Evolutionary conservation across 2,797 vertebrate species (phyloP).

Genomic region (Podarcis siculus): DNA sequence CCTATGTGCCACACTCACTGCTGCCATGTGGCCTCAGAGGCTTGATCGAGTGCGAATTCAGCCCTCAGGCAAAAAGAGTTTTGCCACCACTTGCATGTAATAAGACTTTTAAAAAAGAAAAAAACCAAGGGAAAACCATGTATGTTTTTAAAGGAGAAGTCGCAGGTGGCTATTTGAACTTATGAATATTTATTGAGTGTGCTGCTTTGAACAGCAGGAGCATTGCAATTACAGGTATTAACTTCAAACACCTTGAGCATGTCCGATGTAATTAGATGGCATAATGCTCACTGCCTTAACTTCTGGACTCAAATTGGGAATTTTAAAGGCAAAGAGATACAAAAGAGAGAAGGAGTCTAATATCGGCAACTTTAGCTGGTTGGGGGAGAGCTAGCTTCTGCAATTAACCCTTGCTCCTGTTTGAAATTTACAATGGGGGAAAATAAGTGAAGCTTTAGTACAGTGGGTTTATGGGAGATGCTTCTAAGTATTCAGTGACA

Average conservation of each 20-base stretch:
- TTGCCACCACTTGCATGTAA: constrained; percentile 23
- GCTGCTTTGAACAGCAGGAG: constrained; percentile 50
- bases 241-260: constrained; percentile 63
- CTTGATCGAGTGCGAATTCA: no score
- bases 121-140: constrained; percentile 32
- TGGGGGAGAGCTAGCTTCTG: constrained; percentile 9
- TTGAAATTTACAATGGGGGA: constrained; percentile 13
- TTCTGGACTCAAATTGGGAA: constrained; percentile 61
- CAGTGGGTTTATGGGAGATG: not conserved
- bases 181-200: constrained; percentile 64
- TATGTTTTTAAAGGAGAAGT: constrained; percentile 36
- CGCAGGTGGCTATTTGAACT: constrained; percentile 56
- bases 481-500: not conserved
- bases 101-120: constrained; percentile 17
- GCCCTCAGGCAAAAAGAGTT: no score
- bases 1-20: no score
- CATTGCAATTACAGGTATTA: constrained; percentile 54
- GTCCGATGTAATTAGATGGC: constrained; percentile 66
- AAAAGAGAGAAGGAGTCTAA: not conserved
- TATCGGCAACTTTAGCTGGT: not conserved
- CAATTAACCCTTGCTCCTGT: constrained; percentile 37
- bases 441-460: constrained; percentile 18
- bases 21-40: no score
- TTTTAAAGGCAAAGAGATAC: constrained; percentile 42
- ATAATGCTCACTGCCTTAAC: constrained; percentile 65